phyloP scores from a whole-genome alignment of 2,797 vertebrate genomes.

The Sebastiscus tertius region DNA sequence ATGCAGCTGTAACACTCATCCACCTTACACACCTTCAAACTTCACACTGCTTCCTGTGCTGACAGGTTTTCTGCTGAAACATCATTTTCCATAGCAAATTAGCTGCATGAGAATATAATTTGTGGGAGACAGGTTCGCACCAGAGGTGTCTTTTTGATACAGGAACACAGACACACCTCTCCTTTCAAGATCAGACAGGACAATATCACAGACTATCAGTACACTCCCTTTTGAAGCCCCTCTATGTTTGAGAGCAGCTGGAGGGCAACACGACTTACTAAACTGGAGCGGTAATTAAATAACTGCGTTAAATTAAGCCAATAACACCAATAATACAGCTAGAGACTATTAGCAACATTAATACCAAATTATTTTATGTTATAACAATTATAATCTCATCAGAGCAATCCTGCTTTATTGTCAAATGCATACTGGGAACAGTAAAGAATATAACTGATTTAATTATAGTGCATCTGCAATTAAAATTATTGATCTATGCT shows the following conservation, averaged over 20 bases:
- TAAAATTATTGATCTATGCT: not conserved
- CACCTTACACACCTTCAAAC: not conserved
- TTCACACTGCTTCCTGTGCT: not conserved
- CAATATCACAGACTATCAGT: conserved; percentile 15
- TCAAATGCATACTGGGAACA: not conserved
- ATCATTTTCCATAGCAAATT: not conserved
- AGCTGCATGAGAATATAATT: not conserved
- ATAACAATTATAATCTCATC: not conserved
- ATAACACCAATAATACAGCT: conserved; percentile 9
- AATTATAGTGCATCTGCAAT: not conserved
- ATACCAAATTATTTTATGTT: not conserved
- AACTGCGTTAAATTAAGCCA: conserved; percentile 28
- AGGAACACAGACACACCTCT: not conserved
- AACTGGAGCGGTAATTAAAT: conserved; percentile 32
- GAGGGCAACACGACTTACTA: conserved; percentile 13
- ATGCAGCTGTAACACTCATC: not conserved
- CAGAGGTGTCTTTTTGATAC: not conserved
- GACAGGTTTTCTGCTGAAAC: not conserved
- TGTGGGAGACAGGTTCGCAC: not conserved
- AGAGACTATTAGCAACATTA: not conserved
- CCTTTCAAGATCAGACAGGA: conserved; percentile 21
- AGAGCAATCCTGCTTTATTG: not conserved
- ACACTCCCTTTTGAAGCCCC: not conserved
- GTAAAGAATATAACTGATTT: not conserved
- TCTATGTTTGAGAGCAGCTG: not conserved